phyloP scores from a whole-genome alignment of 2,888 invertebrate species.

The Cyclophora punctaria region DNA sequence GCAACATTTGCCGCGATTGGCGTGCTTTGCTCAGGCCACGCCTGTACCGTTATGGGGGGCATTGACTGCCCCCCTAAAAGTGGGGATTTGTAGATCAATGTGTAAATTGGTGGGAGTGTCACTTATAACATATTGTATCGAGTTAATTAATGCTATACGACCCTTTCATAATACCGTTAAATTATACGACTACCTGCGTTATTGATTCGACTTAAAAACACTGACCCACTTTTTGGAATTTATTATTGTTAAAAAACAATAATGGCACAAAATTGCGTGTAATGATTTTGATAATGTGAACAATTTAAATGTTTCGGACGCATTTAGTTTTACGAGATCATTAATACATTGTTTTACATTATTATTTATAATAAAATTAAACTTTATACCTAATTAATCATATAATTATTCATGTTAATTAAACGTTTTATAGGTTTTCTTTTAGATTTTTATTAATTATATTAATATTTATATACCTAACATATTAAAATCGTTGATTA shows the following conservation, averaged over 20 bases:
- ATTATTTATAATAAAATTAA: too few relatives aligned
- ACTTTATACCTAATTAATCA: too few relatives aligned
- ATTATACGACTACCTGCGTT: slow-evolving; percentile 19
- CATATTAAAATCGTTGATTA: too few relatives aligned
- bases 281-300: too few relatives aligned
- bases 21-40: slow-evolving; percentile 59
- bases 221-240: slow-evolving; percentile 15
- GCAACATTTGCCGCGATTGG: slow-evolving; percentile 62
- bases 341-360: too few relatives aligned
- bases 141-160: slow-evolving; percentile 51
- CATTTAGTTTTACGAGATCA: too few relatives aligned
- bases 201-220: slow-evolving; percentile 12
- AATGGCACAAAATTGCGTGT: too few relatives aligned
- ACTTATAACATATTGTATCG: slow-evolving; percentile 51
- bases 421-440: too few relatives aligned
- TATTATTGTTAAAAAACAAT: slow-evolving; percentile 6
- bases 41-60: slow-evolving; percentile 72
- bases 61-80: slow-evolving; percentile 62
- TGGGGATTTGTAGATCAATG: slow-evolving; percentile 64
- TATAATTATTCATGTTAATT: too few relatives aligned
- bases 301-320: too few relatives aligned
- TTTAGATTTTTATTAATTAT: too few relatives aligned
- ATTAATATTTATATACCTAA: too few relatives aligned
- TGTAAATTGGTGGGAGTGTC: slow-evolving; percentile 48
- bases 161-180: slow-evolving; percentile 36